A percentile compares a stretch with the other conserved stretches of the same genome.
Conservation (phyloP, 2,113 vertebrate species). For the Xiphophorus maculatus region DNA sequence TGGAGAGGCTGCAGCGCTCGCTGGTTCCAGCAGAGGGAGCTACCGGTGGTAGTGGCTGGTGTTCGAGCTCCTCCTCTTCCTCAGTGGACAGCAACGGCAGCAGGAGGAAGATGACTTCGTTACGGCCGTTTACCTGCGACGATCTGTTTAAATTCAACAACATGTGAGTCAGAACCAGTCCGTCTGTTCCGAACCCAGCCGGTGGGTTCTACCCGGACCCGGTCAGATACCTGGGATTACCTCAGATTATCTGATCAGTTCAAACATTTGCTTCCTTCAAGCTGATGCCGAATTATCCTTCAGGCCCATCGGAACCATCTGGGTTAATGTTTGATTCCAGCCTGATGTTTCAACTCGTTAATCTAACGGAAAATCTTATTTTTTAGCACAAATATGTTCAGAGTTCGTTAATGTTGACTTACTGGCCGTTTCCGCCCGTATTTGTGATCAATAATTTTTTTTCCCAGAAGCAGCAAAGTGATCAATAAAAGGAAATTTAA, state of each 20-base stretch:
- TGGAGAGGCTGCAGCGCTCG: background rate
- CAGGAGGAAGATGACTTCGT: conserved; percentile 84
- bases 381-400: background rate
- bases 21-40: conserved; percentile 21
- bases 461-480: background rate
- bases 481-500: background rate
- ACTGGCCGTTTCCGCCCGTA: background rate
- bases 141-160: conserved; percentile 97
- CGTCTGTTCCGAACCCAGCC: too few species aligned
- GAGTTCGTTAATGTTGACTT: background rate
- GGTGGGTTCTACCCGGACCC: background rate
- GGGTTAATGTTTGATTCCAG: too few species aligned
- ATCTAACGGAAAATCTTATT: background rate
- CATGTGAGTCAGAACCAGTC: conserved; percentile 82
- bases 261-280: background rate
- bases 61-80: background rate
- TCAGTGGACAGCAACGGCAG: conserved; percentile 11
- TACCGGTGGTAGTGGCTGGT: background rate
- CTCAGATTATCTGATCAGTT: background rate
- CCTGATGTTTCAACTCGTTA: background rate
- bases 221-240: too few species aligned
- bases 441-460: background rate
- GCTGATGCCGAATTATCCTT: background rate
- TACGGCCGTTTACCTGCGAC: conserved; percentile 92
- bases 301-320: background rate